Conservation (phyloP, 2,113 vertebrate species). For the Cariama cristata region DNA sequence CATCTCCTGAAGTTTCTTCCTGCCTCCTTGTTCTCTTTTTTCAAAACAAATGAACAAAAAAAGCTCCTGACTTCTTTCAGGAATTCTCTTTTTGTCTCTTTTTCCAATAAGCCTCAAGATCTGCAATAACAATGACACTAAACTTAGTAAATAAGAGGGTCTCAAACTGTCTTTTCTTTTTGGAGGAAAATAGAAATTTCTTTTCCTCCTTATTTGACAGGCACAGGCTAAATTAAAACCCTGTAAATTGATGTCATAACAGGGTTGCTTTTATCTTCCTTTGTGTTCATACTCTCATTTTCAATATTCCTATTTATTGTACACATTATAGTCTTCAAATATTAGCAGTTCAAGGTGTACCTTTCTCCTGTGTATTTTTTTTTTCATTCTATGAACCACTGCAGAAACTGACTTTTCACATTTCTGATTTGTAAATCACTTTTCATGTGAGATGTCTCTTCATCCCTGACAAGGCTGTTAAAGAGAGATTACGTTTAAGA, state of each 20-base stretch:
- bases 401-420: not conserved
- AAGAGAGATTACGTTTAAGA: not conserved
- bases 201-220: not conserved
- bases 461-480: not conserved
- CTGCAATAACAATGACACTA: not conserved
- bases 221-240: not conserved
- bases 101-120: not conserved
- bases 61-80: not conserved
- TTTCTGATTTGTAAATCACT: not conserved
- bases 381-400: not conserved
- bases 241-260: not conserved
- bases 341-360: not conserved
- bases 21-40: not conserved
- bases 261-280: not conserved
- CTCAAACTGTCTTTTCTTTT: not conserved
- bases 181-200: not conserved
- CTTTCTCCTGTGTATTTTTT: not conserved
- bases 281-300: not conserved
- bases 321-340: not conserved
- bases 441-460: conserved; percentile 8
- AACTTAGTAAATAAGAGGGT: not conserved
- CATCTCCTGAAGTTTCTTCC: not conserved
- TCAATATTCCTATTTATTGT: not conserved
- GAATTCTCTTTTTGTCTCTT: not conserved
- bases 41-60: not conserved